A percentile compares a stretch with the other conserved stretches of the same genome.
These are phyloP conservation scores for Mesoligia furuncula DNA, from an alignment of 2,888 invertebrate genomes.

Conservation along the genomic window DNA sequence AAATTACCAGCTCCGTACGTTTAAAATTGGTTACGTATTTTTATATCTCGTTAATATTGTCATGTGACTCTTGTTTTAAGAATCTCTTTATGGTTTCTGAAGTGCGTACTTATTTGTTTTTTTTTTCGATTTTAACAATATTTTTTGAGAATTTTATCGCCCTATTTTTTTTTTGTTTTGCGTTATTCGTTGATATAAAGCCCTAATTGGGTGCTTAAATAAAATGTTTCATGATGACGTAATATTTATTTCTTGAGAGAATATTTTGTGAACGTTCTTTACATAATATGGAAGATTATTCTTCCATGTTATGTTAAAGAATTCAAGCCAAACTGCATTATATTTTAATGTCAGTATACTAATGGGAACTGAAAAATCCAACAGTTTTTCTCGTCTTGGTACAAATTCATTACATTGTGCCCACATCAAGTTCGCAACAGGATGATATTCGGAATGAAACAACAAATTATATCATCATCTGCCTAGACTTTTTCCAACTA, in stretches of 20 bases:
- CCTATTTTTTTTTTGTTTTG: neutral
- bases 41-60: constrained; percentile 58
- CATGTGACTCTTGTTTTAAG: constrained; percentile 39
- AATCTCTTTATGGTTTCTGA: constrained; percentile 37
- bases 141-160: neutral
- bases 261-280: constrained; percentile 1
- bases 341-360: neutral
- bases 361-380: neutral
- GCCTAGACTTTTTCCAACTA: too few species aligned
- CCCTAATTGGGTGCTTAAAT: constrained; percentile 12
- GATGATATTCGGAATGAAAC: constrained; percentile 26
- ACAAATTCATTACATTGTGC: neutral
- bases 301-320: too few species aligned
- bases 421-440: neutral
- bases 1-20: constrained; percentile 51
- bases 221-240: constrained; percentile 2
- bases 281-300: neutral
- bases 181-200: constrained; percentile 19
- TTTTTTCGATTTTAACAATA: constrained; percentile 6
- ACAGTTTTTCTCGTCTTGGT: neutral
- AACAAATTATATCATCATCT: constrained; percentile 56
- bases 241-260: neutral
- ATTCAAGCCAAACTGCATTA: neutral
- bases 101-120: constrained; percentile 29
- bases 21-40: constrained; percentile 52